Conservation (phyloP, 2,113 vertebrate genomes). For the Lanius collurio region DNA sequence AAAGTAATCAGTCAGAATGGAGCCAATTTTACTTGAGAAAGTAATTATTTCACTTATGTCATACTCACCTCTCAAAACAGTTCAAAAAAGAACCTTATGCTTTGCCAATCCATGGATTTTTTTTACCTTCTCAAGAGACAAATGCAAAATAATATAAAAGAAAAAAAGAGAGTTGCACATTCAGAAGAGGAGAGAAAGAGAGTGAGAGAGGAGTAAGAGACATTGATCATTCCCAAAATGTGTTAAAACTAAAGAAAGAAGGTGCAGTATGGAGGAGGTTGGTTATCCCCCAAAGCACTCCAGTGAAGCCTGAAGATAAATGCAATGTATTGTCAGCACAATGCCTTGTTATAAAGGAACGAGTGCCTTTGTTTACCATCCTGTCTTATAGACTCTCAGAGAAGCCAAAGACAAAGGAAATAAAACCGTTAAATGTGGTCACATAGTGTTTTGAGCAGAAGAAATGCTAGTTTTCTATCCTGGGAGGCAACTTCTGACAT, state of each 20-base stretch:
- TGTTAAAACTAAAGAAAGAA: not conserved
- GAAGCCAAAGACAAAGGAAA: not conserved
- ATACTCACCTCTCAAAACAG: not conserved
- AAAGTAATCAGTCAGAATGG: not conserved
- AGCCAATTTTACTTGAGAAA: not conserved
- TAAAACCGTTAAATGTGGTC: not conserved
- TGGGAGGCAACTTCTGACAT: not conserved
- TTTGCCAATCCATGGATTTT: not conserved
- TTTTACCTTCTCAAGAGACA: not conserved
- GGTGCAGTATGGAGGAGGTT: fast-evolving
- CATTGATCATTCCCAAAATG: not conserved
- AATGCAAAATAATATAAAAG: not conserved
- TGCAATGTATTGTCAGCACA: not conserved
- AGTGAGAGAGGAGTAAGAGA: not conserved
- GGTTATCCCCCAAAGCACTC: not conserved
- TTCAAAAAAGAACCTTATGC: not conserved
- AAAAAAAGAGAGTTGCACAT: not conserved
- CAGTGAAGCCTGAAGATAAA: not conserved
- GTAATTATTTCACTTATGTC: not conserved
- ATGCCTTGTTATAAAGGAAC: not conserved
- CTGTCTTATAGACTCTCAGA: not conserved
- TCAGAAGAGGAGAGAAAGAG: not conserved
- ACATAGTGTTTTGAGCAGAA: not conserved
- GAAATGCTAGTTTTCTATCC: not conserved
- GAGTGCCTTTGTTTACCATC: not conserved